Evolutionary conservation across 2,888 invertebrate genomes (phyloP), one percentile per base, ranked within the genome.

Genomic region (Tetranychus truncatus): DNA sequence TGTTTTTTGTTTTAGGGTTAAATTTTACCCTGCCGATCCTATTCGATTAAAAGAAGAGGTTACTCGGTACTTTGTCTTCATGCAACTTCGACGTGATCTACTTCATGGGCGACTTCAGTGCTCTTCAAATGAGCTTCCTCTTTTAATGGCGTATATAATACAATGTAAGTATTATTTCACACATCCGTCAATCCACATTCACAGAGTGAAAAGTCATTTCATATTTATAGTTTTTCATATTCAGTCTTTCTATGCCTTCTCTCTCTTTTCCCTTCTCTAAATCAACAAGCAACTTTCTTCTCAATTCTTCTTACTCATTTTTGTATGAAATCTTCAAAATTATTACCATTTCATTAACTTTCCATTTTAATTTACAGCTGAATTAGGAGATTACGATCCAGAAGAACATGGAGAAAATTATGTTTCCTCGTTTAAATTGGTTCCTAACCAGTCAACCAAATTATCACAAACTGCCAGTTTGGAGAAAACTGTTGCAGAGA

Each of bases 1-100:
- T 81, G 85, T 95, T 77, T 91, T 97, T 83, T 95, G 94, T 84
- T 93, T 97, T 84, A 91, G 96, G 78, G 92, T 96, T 78, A 96
- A 96, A 85, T 97, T 94, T 84, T 97, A 97, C 83, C 96, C 97
- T 20, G 91, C 92, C 76, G 94, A 96, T 84, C 95, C 96, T 20
- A 87, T 91, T 83, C 87, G 91, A 75, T 85, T 97, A 78, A 92
- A 92, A 83, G 96, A 95, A 83, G 92, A 95, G 84, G 89, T 93
- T 78, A 93, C 95, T 78, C 87, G 95, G 74, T 96, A 96, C 84
- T 95, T 95, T 84, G 88, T 95, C 81, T 94, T 92, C 83, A 86
- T 92, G 79, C 97, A 97, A 83, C 84, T 97, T 79, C 91, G 95
- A 84, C 86, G 96, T 81, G 97, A 97, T 84, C 86, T 97, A 78